phyloP scores from a whole-genome alignment of 2,888 invertebrate species.

The Hydraecia micacea region DNA sequence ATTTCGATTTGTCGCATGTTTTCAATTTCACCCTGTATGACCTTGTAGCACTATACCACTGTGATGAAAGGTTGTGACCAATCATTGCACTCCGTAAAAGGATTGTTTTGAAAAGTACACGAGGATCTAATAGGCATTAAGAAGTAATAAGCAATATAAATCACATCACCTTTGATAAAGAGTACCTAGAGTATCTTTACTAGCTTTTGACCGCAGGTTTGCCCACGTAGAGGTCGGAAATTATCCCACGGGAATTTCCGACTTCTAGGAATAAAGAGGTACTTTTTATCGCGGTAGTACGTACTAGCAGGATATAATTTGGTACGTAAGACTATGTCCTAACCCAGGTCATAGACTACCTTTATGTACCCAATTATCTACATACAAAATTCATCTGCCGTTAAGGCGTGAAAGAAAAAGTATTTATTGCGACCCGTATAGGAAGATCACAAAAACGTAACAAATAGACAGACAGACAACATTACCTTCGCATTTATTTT shows the following conservation, averaged over 20 bases:
- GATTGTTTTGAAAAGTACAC: background rate
- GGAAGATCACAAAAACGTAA: too few species aligned
- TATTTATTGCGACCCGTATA: too few species aligned
- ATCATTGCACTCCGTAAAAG: background rate
- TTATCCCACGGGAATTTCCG: background rate
- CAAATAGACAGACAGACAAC: background rate
- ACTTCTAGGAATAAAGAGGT: too few species aligned
- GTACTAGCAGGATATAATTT: background rate
- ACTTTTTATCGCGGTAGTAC: background rate
- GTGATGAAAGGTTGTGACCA: background rate
- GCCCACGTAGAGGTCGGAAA: background rate
- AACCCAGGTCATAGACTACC: background rate
- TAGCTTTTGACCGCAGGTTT: background rate
- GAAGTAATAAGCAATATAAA: background rate
- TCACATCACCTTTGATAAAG: background rate
- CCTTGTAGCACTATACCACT: background rate
- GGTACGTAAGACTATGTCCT: background rate
- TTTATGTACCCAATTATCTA: background rate
- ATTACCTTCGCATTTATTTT: too few species aligned
- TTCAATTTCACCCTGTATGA: too few species aligned
- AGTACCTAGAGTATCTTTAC: background rate
- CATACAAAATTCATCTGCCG: background rate
- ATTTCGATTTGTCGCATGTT: too few species aligned
- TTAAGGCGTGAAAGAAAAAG: background rate
- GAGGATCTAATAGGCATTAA: background rate